Evolutionary conservation across 1,140 invertebrate genomes (phyloP).

Genomic region (Aphidius ervi): DNA sequence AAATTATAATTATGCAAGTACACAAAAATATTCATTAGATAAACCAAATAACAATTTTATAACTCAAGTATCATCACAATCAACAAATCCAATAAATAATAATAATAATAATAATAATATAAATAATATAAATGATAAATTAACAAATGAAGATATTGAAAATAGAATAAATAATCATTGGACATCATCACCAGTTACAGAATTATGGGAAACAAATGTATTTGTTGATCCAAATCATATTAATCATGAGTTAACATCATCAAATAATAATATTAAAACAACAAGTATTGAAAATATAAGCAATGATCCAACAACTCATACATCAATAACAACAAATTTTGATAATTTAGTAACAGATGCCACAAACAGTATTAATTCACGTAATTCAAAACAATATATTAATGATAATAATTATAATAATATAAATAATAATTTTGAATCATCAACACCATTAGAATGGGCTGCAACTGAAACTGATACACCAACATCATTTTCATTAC

Average conservation of each 20-base stretch:
- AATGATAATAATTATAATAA: too few relatives aligned
- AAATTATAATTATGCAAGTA: slow-evolving; percentile 28
- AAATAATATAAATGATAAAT: background rate
- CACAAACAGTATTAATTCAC: slow-evolving; percentile 29
- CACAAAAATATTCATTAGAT: slow-evolving; percentile 7
- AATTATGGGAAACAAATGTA: slow-evolving; percentile 63
- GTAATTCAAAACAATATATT: slow-evolving; percentile 20
- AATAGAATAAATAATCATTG: slow-evolving; percentile 47
- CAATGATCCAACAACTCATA: slow-evolving; percentile 13
- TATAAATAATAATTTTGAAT: slow-evolving; percentile 24
- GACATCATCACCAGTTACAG: slow-evolving; percentile 55
- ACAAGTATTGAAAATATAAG: slow-evolving; percentile 18
- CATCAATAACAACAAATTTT: slow-evolving; percentile 7
- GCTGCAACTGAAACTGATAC: slow-evolving; percentile 38
- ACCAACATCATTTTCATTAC: slow-evolving; percentile 45
- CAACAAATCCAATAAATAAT: slow-evolving; percentile 14
- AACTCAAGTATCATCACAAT: background rate
- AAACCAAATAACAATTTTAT: slow-evolving; percentile 5
- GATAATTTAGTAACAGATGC: slow-evolving; percentile 28
- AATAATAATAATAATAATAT: background rate
- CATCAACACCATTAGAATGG: slow-evolving; percentile 43
- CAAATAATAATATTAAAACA: slow-evolving; percentile 11
- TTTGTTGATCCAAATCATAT: slow-evolving; percentile 66
- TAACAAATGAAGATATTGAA: slow-evolving; percentile 6
- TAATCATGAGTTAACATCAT: slow-evolving; percentile 61